Percentiles rank a stretch among this genome's conserved stretches.
phyloP scores from a whole-genome alignment of 2,888 invertebrate genomes.

The Lasioglossum calceatum region DNA sequence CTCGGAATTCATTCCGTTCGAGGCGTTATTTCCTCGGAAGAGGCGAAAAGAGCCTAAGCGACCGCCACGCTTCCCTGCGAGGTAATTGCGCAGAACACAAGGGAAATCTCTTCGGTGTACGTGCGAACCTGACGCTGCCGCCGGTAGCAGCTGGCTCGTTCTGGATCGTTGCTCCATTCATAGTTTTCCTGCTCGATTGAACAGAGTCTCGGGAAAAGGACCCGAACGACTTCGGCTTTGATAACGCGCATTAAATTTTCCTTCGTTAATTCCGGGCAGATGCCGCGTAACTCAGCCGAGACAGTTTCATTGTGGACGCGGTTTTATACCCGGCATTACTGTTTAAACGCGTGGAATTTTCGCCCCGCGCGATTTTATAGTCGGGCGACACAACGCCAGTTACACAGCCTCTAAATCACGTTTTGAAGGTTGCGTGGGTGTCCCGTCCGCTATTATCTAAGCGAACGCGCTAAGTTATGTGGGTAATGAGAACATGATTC shows the following conservation, averaged over 20 bases:
- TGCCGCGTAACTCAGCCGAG: background rate
- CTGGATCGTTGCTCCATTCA: constrained; percentile 70
- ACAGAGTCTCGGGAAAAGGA: constrained; percentile 24
- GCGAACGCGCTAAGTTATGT: background rate
- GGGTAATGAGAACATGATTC: constrained; percentile 4
- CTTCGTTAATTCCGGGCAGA: constrained; percentile 8
- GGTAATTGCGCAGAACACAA: constrained; percentile 68
- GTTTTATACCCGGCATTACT: background rate
- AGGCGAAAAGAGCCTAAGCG: constrained; percentile 25
- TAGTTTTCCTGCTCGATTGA: constrained; percentile 66
- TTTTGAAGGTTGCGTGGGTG: constrained; percentile 14
- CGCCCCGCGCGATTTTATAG: background rate
- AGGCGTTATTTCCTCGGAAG: constrained; percentile 7
- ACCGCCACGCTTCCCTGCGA: constrained; percentile 51
- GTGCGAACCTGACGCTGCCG: constrained; percentile 48
- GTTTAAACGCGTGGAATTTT: background rate
- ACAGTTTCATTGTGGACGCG: constrained; percentile 2
- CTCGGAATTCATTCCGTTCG: constrained; percentile 25
- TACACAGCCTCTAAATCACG: background rate
- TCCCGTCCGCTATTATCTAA: background rate
- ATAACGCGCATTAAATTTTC: constrained; percentile 45
- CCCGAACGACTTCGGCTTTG: constrained; percentile 41
- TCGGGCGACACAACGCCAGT: background rate
- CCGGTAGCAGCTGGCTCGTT: constrained; percentile 64
- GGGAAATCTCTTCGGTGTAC: constrained; percentile 62